Base-by-base conservation (phyloP, 2,113 vertebrate species). In the Cinclus cinclus region DNA sequence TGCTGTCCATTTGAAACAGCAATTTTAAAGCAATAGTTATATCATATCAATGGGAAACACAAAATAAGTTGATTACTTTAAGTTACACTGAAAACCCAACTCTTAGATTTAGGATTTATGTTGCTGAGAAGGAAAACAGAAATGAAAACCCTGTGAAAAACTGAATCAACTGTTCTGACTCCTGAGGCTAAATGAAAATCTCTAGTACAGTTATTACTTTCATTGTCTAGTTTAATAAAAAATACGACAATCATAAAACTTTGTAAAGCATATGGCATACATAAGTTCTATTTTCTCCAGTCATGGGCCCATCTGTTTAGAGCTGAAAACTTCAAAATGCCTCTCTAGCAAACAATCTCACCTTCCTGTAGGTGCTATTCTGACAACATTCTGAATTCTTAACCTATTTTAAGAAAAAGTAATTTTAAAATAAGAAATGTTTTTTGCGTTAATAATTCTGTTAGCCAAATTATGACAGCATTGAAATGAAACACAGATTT, bases 191-290 rank as follows among this genome's bases (percentile, higher is more conserved):
- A 68, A 77, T 46, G 5, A 79, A 91, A 87, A 89, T 65, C 27
- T 35, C 30, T 2, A 1, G 44, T 64, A 18, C 31, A 59, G n/a
- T 41, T 84, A 31, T 25, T 95, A n/a, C 42, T 79, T 89, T 73
- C 24, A 52, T 42, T 84, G 53, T 81, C 78, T 91, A 78, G 41
- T 75, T 91, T 64, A 94, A 82, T 82, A 74, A 92, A 87, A 95
- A 56, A 69, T 71, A 78, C 1, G 10, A 59, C 70, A 73, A 67
- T 50, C 31, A 47, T 69, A 46, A 67, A 89, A 59, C 37, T 55
- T 30, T 53, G 19, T 59, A 80, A 91, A 70, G 27, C 30, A 25
- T 50, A 42, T 9, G 24, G 23, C 44, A 47, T 58, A 52, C 11
- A 4, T 1, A 4, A 89, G 19, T 65, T 75, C 44, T 49, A 0